Percentiles rank a stretch among this genome's conserved stretches.
Conservation (phyloP, 2,888 invertebrate species). For the Sceliomorpha sp. region DNA sequence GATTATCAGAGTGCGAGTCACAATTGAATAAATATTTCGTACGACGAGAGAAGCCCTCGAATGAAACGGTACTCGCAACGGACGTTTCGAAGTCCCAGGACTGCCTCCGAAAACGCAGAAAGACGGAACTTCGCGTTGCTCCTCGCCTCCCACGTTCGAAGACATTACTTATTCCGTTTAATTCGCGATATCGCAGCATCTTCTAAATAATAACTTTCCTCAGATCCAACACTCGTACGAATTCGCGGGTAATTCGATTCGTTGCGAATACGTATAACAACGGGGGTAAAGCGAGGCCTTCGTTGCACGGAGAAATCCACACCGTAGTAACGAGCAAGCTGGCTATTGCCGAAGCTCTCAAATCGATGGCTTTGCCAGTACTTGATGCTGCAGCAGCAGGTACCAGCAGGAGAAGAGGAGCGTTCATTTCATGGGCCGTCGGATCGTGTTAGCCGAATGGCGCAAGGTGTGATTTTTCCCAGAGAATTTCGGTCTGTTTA, state of each 20-base stretch:
- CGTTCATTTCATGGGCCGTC: conserved; percentile 79
- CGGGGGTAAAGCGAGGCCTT: conserved; percentile 6
- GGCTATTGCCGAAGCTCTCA: conserved; percentile 11
- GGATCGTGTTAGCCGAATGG: conserved; percentile 74
- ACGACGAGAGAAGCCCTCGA: too few relatives aligned
- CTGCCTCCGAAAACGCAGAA: too few relatives aligned
- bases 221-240: too few relatives aligned
- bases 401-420: conserved; percentile 62
- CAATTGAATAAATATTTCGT: too few relatives aligned
- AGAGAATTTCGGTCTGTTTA: conserved; percentile 73
- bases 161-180: too few relatives aligned
- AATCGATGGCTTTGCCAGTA: conserved; percentile 29
- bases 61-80: too few relatives aligned
- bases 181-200: too few relatives aligned
- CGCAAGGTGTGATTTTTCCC: conserved; percentile 72
- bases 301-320: neutral
- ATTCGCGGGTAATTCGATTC: neutral
- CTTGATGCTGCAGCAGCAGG: conserved; percentile 21
- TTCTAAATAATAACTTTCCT: too few relatives aligned
- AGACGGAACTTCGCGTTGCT: too few relatives aligned
- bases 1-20: neutral
- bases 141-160: too few relatives aligned
- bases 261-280: conserved; percentile 7
- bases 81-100: too few relatives aligned
- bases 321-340: conserved; percentile 13